Percentiles rank a stretch among this genome's conserved stretches.
These are phyloP conservation scores for Montipora foliosa DNA, from an alignment of 64 coral and sea anemone genomes.

Conservation along the genomic window DNA sequence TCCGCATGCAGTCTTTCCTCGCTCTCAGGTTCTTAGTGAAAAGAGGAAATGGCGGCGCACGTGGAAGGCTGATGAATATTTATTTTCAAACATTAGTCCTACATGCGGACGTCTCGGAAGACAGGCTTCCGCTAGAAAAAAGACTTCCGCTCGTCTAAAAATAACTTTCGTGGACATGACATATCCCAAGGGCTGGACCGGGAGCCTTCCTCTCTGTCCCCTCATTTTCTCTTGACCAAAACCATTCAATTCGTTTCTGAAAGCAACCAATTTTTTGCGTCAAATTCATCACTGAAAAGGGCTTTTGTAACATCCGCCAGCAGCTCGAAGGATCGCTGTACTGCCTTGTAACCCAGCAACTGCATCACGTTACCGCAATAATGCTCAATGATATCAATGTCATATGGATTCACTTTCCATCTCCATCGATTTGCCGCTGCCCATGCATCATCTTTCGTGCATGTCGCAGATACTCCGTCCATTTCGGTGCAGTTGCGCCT, in stretches of 20 bases:
- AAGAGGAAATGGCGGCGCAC: too few relatives aligned
- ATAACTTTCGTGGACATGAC: too few relatives aligned
- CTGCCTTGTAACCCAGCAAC: conserved; percentile 28
- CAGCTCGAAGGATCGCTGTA: not conserved
- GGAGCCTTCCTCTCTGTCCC: too few relatives aligned
- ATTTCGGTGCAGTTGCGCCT: not conserved
- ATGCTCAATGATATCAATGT: conserved; percentile 35
- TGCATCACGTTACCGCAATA: conserved; percentile 22
- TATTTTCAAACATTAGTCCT: too few relatives aligned
- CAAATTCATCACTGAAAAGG: conserved; percentile 21
- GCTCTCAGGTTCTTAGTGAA: too few relatives aligned
- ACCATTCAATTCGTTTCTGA: not conserved
- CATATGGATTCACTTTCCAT: conserved; percentile 42
- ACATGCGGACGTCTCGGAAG: too few relatives aligned
- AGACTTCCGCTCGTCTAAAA: too few relatives aligned
- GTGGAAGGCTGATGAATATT: too few relatives aligned
- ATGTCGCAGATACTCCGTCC: not conserved
- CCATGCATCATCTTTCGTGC: conserved; percentile 28
- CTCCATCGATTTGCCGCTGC: conserved; percentile 36
- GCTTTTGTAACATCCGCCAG: not conserved
- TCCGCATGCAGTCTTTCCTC: too few relatives aligned
- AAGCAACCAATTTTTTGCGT: conserved; percentile 22
- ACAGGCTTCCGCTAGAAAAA: too few relatives aligned
- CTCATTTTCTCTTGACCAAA: too few relatives aligned
- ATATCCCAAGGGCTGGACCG: too few relatives aligned